Evolutionary conservation across 2,888 invertebrate species (phyloP).

Genomic region (Phyllotreta striolata): DNA sequence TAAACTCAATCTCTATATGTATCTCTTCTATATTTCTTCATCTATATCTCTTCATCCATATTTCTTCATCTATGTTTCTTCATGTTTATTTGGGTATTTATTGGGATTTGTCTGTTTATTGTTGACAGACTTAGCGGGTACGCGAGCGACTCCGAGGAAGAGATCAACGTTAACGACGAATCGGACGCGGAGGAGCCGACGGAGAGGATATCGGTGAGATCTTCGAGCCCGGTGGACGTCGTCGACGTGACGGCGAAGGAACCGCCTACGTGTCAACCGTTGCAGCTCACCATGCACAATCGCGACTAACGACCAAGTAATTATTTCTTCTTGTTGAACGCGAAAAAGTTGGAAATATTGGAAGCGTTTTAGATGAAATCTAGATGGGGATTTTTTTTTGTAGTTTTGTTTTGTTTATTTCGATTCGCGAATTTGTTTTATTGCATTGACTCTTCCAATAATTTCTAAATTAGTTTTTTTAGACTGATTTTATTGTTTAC

Average conservation of each 20-base stretch:
- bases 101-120: background rate
- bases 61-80: background rate
- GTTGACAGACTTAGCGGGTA: slow-evolving; percentile 59
- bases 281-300: slow-evolving; percentile 78
- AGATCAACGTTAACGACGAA: slow-evolving; percentile 86
- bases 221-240: slow-evolving; percentile 63
- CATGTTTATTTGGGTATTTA: background rate
- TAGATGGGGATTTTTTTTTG: no score
- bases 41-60: background rate
- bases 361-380: no score
- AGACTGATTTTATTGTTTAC: slow-evolving; percentile 6
- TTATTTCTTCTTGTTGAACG: slow-evolving; percentile 9
- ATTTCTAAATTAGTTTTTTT: background rate
- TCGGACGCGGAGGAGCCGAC: slow-evolving; percentile 69
- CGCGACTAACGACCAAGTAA: slow-evolving; percentile 60
- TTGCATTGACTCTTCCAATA: slow-evolving; percentile 4
- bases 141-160: slow-evolving; percentile 74
- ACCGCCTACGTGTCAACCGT: slow-evolving; percentile 65
- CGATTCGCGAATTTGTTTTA: background rate
- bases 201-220: slow-evolving; percentile 62
- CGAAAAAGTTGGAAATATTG: background rate
- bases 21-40: no score
- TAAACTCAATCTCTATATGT: background rate
- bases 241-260: slow-evolving; percentile 56
- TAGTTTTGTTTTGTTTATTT: background rate